These are phyloP conservation scores for Trichogramma evanescens DNA, from an alignment of 2,888 invertebrate species.

Conservation along the genomic window DNA sequence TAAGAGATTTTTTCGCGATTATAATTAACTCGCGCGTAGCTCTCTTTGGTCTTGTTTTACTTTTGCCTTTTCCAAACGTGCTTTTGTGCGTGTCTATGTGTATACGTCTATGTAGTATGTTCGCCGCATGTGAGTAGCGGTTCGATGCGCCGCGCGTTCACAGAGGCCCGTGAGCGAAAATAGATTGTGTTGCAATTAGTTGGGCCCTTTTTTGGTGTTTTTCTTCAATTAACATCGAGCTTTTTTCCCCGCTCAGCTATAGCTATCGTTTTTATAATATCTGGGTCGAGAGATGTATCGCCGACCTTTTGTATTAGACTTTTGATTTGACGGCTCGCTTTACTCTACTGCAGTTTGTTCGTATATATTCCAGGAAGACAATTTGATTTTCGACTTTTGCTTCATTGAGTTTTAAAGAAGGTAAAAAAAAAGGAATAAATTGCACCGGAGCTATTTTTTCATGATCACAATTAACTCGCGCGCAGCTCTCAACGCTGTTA, in stretches of 20 bases:
- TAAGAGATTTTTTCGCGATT: conserved; percentile 23
- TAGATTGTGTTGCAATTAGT: conserved; percentile 16
- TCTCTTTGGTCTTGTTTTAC: conserved; percentile 3
- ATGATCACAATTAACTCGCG: conserved; percentile 9
- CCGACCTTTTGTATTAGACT: no score
- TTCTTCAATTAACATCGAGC: no score
- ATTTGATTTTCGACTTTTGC: no score
- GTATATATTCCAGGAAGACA: no score
- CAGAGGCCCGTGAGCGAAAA: neutral
- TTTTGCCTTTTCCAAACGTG: neutral
- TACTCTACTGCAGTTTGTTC: no score
- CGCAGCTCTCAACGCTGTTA: neutral
- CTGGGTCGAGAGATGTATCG: no score
- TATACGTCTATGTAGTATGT: neutral
- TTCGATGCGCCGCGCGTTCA: neutral
- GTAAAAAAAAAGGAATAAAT: no score
- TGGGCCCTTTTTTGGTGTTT: neutral
- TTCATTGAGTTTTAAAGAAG: no score
- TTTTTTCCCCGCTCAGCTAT: no score
- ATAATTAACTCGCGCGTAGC: conserved; percentile 20
- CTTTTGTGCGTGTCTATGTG: conserved; percentile 3
- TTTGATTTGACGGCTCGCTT: no score
- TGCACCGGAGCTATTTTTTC: conserved; percentile 1
- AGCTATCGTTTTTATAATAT: no score
- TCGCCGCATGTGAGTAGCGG: conserved; percentile 7